Base-by-base conservation (phyloP, 2,888 invertebrate genomes). In the Rhorus exstirpatorius region DNA sequence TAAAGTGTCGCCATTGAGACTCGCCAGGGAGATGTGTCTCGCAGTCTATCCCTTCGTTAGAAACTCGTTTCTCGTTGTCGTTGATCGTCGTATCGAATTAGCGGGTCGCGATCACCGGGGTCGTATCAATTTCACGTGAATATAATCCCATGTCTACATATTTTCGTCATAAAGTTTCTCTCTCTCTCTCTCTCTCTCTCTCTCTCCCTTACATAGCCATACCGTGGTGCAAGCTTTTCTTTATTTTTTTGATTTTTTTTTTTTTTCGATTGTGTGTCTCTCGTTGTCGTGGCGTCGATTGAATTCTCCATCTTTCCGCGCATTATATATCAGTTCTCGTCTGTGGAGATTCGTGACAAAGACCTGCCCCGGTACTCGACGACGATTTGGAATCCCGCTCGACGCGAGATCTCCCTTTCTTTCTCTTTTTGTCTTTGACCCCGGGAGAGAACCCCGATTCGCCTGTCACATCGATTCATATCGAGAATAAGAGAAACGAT, bases 401-500 rank as follows among this genome's bases (percentile, higher is more conserved):
- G 49, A 49, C 38, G 61, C 8, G 14, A 6, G n/a, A n/a, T n/a
- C n/a, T n/a, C n/a, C n/a, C n/a, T n/a, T n/a, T n/a, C n/a, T n/a
- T n/a, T n/a, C n/a, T n/a, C n/a, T n/a, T n/a, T n/a, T n/a, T 55
- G 41, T 41, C 46, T 19, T 17, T 61, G 74, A 53, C 35, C 74
- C 53, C 53, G 68, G 0, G 58, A 76, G 81, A 83, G 81, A 83
- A 78, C 77, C 77, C 76, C 84, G 83, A 87, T 87, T 87, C 84
- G 79, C 78, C 83, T 84, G 86, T 86, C 87, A 83, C 86, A 86
- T 88, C 84, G 86, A 86, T 87, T 85, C 86, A 85, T 85, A 87
- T 88, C 84, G 85, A 38, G 71, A 26, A 72, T 67, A 58, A 55
- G 24, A 38, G 41, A 31, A 41, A 71, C 49, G 51, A 21, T 38